Base-by-base conservation (phyloP, 2,797 vertebrate species). In the Vipera ursinii region DNA sequence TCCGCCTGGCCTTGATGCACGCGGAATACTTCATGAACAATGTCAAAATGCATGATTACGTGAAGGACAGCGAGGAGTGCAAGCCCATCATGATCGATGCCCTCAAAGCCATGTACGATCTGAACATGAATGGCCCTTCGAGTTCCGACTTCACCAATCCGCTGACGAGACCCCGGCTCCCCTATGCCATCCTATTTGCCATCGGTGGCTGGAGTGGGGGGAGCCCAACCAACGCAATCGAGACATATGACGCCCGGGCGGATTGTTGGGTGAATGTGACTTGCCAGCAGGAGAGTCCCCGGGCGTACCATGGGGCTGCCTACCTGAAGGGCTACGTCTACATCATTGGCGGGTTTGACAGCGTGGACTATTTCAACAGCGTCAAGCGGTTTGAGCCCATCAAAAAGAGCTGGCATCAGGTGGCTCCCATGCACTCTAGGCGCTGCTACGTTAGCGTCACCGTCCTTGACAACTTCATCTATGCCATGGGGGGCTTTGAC, bases 401-500 rank as follows among this genome's bases (percentile, higher is more conserved):
- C 5, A 97, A 96, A 38, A 97, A 93, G 85, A 97, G 93, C 0
- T 99, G 98, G 98, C 96, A 98, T 9, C 97, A 98, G 93, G 97
- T 97, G 5, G 97, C 98, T 0, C 98, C 98, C 10, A 99, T 99
- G 98, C 95, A 98, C 95, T 96, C 60, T 0, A 95, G 97, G 5
- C 98, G 98, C 63, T 98, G 98, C 96, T 98, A 98, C 0, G 97
- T 98, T 48, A 98, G 98, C 0, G 98, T 98, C 9, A 94, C 98
- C 0, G 96, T 98, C 15, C 96, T 98, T 61, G 93, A 98, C 0
- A 96, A 97, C 13, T 97, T 94, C 92, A 98, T 99, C 93, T 99
- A 98, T 0, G 98, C 98, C 92, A 97, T 99, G 96, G 99, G 98
- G 28, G 98, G 98, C 14, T 98, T 96, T 14, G 97, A 98, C 0